A percentile compares a stretch with the other conserved stretches of the same genome.
Conservation (phyloP, 2,113 vertebrate genomes). For the Mesitornis unicolor region DNA sequence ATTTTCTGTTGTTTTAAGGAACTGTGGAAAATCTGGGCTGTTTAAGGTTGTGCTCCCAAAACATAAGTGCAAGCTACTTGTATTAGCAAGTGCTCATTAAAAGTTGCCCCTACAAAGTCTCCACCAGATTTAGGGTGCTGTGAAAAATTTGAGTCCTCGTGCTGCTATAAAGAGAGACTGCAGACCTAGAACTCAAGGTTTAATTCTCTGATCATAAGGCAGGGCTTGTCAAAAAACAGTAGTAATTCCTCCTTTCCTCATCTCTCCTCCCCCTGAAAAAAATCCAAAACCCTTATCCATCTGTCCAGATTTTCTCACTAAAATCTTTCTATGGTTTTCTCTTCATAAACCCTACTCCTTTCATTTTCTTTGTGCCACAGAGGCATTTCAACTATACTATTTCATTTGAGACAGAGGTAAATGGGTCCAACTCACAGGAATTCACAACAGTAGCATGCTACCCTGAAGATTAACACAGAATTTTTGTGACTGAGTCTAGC, state of each 20-base stretch:
- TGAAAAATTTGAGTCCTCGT: background rate
- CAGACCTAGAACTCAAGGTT: background rate
- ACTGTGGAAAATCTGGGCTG: background rate
- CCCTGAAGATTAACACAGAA: background rate
- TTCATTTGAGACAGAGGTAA: background rate
- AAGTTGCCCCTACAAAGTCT: background rate
- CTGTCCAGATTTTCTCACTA: background rate
- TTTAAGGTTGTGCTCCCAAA: background rate
- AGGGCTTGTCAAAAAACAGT: background rate
- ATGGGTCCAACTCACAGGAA: background rate
- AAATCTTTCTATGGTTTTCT: background rate
- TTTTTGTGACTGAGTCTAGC: background rate
- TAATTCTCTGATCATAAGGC: background rate
- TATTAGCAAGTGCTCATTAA: background rate
- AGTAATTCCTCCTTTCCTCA: background rate
- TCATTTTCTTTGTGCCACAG: background rate
- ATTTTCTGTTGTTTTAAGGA: background rate
- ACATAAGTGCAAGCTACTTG: background rate
- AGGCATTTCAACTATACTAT: background rate
- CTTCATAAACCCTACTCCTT: background rate
- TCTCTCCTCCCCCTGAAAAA: background rate
- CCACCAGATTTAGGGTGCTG: background rate
- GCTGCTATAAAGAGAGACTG: background rate
- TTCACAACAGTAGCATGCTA: background rate
- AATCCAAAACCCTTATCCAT: background rate